A percentile compares a stretch with the other conserved stretches of the same genome.
phyloP scores from a whole-genome alignment of 2,888 invertebrate genomes.

The Lasioglossum leucozonium region DNA sequence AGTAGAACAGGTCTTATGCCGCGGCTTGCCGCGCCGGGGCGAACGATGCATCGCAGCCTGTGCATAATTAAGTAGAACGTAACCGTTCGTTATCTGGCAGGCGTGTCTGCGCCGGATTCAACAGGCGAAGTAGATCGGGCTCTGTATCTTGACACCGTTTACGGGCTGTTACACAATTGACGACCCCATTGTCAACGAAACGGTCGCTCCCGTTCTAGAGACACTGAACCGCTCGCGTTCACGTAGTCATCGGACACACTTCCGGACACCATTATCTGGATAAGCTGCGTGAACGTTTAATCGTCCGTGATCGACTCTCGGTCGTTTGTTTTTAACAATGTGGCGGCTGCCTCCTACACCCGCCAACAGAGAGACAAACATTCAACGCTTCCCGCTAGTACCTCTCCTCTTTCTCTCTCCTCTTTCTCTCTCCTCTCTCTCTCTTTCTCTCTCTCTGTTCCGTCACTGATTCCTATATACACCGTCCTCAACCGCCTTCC shows the following conservation, averaged over 20 bases:
- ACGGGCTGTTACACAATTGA: slow-evolving; percentile 7
- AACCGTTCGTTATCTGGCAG: slow-evolving; percentile 29
- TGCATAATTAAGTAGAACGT: slow-evolving; percentile 35
- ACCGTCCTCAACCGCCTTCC: too few species aligned
- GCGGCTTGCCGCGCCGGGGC: too few species aligned
- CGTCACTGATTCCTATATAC: too few species aligned
- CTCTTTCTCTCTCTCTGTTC: too few species aligned
- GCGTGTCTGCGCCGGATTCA: slow-evolving; percentile 24
- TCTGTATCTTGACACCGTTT: neutral
- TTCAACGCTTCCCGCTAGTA: too few species aligned
- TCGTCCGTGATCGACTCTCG: neutral
- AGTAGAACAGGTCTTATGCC: neutral
- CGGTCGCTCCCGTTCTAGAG: neutral
- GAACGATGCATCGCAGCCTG: neutral
- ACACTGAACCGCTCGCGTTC: neutral
- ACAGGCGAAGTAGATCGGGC: neutral
- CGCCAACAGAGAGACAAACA: too few species aligned
- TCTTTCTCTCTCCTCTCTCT: too few species aligned
- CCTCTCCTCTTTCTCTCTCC: too few species aligned
- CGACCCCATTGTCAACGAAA: neutral
- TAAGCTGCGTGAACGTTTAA: neutral
- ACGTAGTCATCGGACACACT: slow-evolving; percentile 2
- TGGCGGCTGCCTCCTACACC: too few species aligned
- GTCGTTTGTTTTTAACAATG: neutral
- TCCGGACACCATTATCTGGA: neutral